Evolutionary conservation across 1,140 invertebrate genomes (phyloP).

Genomic region (Cataglyphis hispanica): DNA sequence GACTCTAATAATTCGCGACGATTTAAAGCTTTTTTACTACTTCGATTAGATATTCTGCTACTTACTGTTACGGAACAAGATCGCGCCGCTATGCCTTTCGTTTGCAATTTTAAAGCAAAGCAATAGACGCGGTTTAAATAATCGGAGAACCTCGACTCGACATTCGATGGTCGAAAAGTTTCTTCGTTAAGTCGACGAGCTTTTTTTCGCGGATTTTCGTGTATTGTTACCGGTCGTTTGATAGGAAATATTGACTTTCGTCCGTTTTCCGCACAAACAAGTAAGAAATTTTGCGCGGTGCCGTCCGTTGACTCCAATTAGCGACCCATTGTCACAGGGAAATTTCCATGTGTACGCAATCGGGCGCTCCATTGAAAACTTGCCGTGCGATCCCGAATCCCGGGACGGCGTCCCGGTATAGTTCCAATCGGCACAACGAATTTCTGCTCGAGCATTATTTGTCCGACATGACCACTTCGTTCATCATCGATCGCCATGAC

Average conservation of each 20-base stretch:
- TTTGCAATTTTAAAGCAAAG: neutral
- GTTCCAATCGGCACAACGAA: conserved; percentile 38
- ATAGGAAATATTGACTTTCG: neutral
- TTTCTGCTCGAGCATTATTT: conserved; percentile 64
- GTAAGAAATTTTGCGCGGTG: conserved; percentile 29
- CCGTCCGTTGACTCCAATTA: conserved; percentile 43
- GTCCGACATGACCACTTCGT: conserved; percentile 51
- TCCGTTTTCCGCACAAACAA: conserved; percentile 1
- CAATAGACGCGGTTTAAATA: neutral
- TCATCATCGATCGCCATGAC: conserved; percentile 58
- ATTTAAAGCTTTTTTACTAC: neutral
- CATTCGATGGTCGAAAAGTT: conserved; percentile 46
- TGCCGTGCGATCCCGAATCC: neutral
- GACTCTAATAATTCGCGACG: neutral
- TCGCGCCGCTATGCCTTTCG: neutral
- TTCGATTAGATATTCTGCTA: neutral
- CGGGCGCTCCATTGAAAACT: conserved; percentile 42
- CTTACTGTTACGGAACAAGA: neutral
- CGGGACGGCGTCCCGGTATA: conserved; percentile 53
- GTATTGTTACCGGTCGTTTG: neutral
- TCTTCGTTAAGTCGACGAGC: conserved; percentile 53
- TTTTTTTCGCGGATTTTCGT: conserved; percentile 24
- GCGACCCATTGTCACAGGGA: conserved; percentile 37
- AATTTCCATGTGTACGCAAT: conserved; percentile 39
- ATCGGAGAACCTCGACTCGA: neutral